Percentiles rank a stretch among this genome's conserved stretches.
These are phyloP conservation scores for Parapsyche elsis DNA, from an alignment of 1,140 invertebrate genomes.

Conservation along the genomic window DNA sequence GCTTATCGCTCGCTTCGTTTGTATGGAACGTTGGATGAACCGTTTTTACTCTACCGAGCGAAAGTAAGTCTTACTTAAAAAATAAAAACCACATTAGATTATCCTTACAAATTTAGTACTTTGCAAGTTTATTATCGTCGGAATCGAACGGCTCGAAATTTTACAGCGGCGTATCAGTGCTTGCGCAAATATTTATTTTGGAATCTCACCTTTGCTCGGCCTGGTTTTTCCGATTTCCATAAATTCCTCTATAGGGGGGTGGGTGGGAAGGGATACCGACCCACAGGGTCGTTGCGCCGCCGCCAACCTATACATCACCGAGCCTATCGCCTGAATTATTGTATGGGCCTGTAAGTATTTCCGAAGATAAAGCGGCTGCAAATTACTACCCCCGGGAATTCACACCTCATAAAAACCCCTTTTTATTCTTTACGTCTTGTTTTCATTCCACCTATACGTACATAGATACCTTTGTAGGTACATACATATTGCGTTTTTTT, in stretches of 20 bases:
- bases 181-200: slow-evolving; percentile 13
- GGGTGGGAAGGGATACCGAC: neutral
- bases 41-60: too few species aligned
- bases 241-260: neutral
- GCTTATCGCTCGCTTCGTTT: too few species aligned
- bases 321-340: slow-evolving; percentile 13
- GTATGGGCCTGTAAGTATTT: slow-evolving; percentile 13
- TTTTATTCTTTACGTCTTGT: slow-evolving; percentile 32
- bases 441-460: neutral
- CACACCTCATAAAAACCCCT: slow-evolving; percentile 27
- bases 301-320: neutral
- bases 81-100: too few species aligned
- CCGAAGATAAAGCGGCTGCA: slow-evolving; percentile 33
- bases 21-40: too few species aligned
- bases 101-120: too few species aligned
- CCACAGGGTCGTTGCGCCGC: neutral
- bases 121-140: too few species aligned
- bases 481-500: neutral
- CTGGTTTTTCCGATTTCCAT: slow-evolving; percentile 20
- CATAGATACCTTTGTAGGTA: neutral
- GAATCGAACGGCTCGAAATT: too few species aligned
- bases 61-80: too few species aligned
- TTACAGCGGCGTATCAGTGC: neutral
- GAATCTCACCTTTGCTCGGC: slow-evolving; percentile 14
- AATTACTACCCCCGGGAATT: slow-evolving; percentile 25